A percentile compares a stretch with the other conserved stretches of the same genome.
Conservation (phyloP, 2,888 invertebrate genomes). For the Rugalucina vietnamica region DNA sequence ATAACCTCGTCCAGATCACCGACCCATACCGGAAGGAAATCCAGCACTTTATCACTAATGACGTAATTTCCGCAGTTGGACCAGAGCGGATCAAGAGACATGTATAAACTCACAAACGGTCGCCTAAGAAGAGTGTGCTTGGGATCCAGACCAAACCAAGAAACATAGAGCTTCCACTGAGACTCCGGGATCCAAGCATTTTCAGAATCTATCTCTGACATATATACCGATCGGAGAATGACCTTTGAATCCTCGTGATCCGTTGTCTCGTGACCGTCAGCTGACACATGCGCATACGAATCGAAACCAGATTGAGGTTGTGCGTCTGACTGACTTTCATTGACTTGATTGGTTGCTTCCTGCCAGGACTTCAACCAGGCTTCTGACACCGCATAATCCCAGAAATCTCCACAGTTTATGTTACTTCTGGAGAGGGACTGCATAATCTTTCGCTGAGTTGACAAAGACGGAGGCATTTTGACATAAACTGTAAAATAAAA, state of each 20-base stretch:
- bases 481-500: too few species aligned
- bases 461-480: slow-evolving; percentile 25
- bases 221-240: slow-evolving; percentile 20
- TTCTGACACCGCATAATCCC: slow-evolving; percentile 68
- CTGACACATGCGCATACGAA: slow-evolving; percentile 32
- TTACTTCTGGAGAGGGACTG: background rate
- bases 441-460: slow-evolving; percentile 26
- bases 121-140: slow-evolving; percentile 61
- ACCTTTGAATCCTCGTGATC: slow-evolving; percentile 39
- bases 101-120: slow-evolving; percentile 52
- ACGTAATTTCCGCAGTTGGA: slow-evolving; percentile 11
- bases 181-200: slow-evolving; percentile 70
- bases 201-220: slow-evolving; percentile 57
- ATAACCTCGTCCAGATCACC: slow-evolving; percentile 42
- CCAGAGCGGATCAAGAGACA: slow-evolving; percentile 13
- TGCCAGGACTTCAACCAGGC: slow-evolving; percentile 65
- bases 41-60: slow-evolving; percentile 44
- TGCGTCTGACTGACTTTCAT: background rate
- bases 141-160: slow-evolving; percentile 67
- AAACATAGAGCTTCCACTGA: slow-evolving; percentile 66
- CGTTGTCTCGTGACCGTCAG: slow-evolving; percentile 11
- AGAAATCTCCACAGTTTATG: slow-evolving; percentile 30
- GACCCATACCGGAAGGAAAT: slow-evolving; percentile 47
- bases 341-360: background rate
- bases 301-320: background rate